phyloP scores from a whole-genome alignment of 2,113 vertebrate genomes.

The Tragelaphus buxtoni region DNA sequence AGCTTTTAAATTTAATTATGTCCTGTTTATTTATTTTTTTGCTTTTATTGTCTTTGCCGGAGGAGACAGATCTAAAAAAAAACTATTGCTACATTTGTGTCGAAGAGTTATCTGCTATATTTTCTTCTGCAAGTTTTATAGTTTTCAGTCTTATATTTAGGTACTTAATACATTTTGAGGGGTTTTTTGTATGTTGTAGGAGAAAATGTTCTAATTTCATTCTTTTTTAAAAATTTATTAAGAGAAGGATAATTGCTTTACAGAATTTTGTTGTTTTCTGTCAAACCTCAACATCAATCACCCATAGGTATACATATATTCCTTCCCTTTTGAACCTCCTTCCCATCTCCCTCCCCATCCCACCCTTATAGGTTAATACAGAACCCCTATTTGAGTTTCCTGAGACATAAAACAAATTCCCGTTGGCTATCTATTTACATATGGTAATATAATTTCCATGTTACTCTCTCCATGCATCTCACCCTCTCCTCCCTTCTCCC shows the following conservation, averaged over 20 bases:
- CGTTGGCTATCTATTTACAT: background rate
- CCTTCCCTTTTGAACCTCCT: background rate
- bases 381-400: background rate
- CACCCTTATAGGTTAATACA: background rate
- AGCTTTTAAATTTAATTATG: background rate
- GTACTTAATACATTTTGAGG: background rate
- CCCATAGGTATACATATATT: background rate
- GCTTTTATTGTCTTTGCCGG: background rate
- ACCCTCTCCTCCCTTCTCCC: background rate
- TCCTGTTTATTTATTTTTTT: background rate
- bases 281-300: background rate
- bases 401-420: background rate
- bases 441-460: background rate
- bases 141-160: background rate
- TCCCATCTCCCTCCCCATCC: background rate
- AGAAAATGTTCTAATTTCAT: background rate
- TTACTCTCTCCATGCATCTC: background rate
- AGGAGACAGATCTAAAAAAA: background rate
- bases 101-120: background rate
- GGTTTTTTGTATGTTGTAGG: background rate
- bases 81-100: background rate
- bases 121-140: background rate
- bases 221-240: background rate
- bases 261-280: background rate
- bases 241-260: background rate